Base-by-base conservation (phyloP, 53 echinoderm and acorn worm species). In the Luidia sarsii region DNA sequence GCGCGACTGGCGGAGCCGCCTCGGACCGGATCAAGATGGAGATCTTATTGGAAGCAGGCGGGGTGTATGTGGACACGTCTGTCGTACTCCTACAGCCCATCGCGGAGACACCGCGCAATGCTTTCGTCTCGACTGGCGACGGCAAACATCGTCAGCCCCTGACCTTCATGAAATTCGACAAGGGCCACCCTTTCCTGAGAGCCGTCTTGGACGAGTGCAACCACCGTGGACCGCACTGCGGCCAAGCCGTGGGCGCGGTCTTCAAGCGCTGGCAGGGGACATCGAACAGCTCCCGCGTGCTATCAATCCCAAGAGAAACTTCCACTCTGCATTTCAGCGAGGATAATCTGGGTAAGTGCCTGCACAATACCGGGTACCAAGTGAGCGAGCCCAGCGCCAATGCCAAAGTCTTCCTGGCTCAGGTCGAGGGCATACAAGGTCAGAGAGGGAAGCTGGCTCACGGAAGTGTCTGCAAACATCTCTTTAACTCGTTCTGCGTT, bases 121-220 rank as follows among this genome's bases (percentile, higher is more conserved):
- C 6, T 48, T 29, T 50, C 6, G 15, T 70, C 41, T 70, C 31
- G 70, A 11, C 6, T 11, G 19, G 19, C 20, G 70, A 34, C 1
- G 3, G 10, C 9, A 29, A 50, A 1, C 2, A 49, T 7, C 14
- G 16, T 6, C 32, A 39, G 11, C 50, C 31, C 7, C 18, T 50
- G 25, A 50, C 70, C 19, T 49, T 70, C 48, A 70, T 70, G 51
- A 70, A 70, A 7, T 70, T 70, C 50, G 50, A 50, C 5, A 70
- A 50, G n/a, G 70, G 50, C 0, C 70, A 70, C 18, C 20, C 33
- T 19, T 70, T 70, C 33, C 4, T 70, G 20, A 50, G 20, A 18
- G n/a, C 70, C 30, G 51, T 50, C 50, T 31, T 32, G 16, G 15
- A 10, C n/a, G n/a, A n/a, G n/a, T n/a, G n/a, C n/a, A n/a, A n/a